These are phyloP conservation scores for Holacanthus passer DNA, from an alignment of 2,113 vertebrate genomes.

Conservation along the genomic window DNA sequence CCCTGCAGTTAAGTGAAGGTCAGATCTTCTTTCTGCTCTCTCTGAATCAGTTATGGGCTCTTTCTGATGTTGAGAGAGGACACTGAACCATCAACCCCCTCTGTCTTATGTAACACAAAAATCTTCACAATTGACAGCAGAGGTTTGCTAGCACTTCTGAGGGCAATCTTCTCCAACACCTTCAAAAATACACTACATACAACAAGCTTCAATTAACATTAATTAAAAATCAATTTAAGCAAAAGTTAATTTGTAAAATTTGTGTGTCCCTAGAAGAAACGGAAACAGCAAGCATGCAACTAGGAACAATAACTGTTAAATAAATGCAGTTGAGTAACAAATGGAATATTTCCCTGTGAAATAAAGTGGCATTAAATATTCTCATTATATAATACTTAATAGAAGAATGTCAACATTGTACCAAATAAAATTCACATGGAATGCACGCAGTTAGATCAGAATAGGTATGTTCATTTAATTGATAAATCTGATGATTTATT, in stretches of 20 bases:
- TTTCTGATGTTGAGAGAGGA: constrained; percentile 37
- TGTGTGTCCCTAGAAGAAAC: not conserved
- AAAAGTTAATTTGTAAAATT: not conserved
- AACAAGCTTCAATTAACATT: not conserved
- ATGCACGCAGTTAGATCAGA: not conserved
- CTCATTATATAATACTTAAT: too few species aligned
- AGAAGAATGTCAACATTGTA: too few species aligned
- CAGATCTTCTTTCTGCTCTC: constrained; percentile 38
- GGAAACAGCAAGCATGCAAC: not conserved
- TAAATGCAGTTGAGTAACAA: not conserved
- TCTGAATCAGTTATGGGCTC: constrained; percentile 21
- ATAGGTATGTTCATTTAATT: too few species aligned
- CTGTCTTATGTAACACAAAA: constrained; percentile 28
- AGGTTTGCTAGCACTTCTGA: not conserved
- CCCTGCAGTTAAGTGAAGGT: constrained; percentile 57
- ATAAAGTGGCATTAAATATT: not conserved
- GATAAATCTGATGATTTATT: too few species aligned
- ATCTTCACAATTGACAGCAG: not conserved
- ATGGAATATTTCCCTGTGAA: not conserved
- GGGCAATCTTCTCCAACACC: not conserved
- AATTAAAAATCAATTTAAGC: not conserved
- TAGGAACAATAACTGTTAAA: not conserved
- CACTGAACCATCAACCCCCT: constrained; percentile 13
- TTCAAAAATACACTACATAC: not conserved
- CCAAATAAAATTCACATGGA: not conserved